A percentile compares a stretch with the other conserved stretches of the same genome.
phyloP scores from a whole-genome alignment of 2,888 invertebrate genomes.

The Harpalus rufipes region DNA sequence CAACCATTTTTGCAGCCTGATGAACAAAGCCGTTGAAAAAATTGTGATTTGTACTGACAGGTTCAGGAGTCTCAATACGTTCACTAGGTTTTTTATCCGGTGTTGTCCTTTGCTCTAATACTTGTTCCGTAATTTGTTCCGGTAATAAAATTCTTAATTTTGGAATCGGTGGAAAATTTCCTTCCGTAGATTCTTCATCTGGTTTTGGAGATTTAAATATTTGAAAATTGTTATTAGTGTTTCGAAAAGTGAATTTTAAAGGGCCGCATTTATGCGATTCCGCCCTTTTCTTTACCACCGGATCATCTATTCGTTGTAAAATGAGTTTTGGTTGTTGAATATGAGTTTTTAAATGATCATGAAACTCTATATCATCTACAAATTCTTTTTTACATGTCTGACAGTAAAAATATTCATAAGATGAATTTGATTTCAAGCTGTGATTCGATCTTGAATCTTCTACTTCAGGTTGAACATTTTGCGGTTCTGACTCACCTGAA shows the following conservation, averaged over 20 bases:
- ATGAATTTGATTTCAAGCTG: slow-evolving; percentile 44
- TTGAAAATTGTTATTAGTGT: slow-evolving; percentile 58
- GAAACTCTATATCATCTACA: slow-evolving; percentile 69
- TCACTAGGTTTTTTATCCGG: slow-evolving; percentile 5
- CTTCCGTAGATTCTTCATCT: not conserved
- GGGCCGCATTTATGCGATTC: slow-evolving; percentile 54
- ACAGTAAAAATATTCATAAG: slow-evolving; percentile 69
- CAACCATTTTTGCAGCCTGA: slow-evolving; percentile 50
- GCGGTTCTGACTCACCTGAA: slow-evolving; percentile 50
- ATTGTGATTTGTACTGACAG: not conserved
- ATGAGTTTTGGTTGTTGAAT: slow-evolving; percentile 69
- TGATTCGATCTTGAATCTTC: slow-evolving; percentile 61
- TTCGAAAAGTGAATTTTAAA: slow-evolving; percentile 47
- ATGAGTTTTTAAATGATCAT: slow-evolving; percentile 69
- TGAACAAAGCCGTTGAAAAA: slow-evolving; percentile 34
- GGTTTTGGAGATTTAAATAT: slow-evolving; percentile 43
- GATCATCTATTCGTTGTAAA: slow-evolving; percentile 69
- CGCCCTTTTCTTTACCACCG: slow-evolving; percentile 67
- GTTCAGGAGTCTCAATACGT: not conserved
- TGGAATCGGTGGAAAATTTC: slow-evolving; percentile 35
- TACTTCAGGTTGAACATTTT: slow-evolving; percentile 38
- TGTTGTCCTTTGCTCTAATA: not conserved
- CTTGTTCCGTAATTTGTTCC: slow-evolving; percentile 50
- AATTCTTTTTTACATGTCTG: slow-evolving; percentile 70
- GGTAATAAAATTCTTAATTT: slow-evolving; percentile 64